Conservation (phyloP, 2,113 vertebrate genomes). For the human (Homo sapiens) region GRCh38 chr12:54425501-54426000, state of each 20-base stretch:
- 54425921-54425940: background rate
- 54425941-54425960: constrained; percentile 53
- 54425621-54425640: background rate
- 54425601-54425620: background rate
- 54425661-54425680: background rate
- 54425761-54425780: background rate
- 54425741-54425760: background rate
- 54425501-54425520: background rate
- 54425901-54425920: constrained; percentile 53
- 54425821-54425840: background rate
- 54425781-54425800: background rate
- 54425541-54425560: background rate
- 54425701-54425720: background rate
- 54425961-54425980: constrained; percentile 31
- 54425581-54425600: constrained; percentile 3
- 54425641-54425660: constrained; percentile 13
- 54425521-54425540: constrained; percentile 14
- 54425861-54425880: constrained; percentile 47
- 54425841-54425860: background rate
- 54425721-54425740: background rate
- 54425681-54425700: background rate
- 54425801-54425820: background rate
- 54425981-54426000: constrained; percentile 17
- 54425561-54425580: background rate
- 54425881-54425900: background rate